phyloP scores from a whole-genome alignment of 1,140 invertebrate species.

The Drosophila lowei region DNA sequence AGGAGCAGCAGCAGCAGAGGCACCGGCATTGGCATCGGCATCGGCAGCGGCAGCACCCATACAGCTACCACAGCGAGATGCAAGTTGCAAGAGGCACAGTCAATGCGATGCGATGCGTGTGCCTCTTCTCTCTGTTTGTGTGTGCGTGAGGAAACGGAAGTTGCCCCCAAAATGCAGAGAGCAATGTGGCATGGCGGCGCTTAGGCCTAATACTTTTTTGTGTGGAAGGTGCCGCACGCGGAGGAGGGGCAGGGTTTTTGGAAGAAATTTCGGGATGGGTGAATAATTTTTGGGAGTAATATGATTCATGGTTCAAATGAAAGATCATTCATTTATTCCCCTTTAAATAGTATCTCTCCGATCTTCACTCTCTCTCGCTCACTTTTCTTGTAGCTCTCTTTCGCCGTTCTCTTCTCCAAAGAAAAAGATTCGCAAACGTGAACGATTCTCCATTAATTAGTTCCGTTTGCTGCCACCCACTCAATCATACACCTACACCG shows the following conservation, averaged over 20 bases:
- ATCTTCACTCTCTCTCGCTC: constrained; percentile 2
- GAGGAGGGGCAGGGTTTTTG: background rate
- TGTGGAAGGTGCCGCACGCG: background rate
- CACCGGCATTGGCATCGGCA: constrained; percentile 6
- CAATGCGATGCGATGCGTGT: background rate
- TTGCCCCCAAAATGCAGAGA: constrained; percentile 38
- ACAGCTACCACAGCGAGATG: constrained; percentile 24
- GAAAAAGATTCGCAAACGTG: constrained; percentile 40
- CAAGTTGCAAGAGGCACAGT: constrained; percentile 27
- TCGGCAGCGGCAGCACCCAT: constrained; percentile 7
- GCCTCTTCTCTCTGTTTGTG: constrained; percentile 24
- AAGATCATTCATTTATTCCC: background rate
- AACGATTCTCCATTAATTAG: constrained; percentile 80
- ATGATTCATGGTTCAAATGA: no score
- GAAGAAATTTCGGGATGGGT: background rate
- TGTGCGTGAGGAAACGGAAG: constrained; percentile 55
- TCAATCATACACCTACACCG: background rate
- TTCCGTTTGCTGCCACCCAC: constrained; percentile 53
- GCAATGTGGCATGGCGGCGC: constrained; percentile 21
- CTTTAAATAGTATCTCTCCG: no score
- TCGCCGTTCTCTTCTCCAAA: constrained; percentile 7
- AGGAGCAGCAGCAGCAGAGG: constrained; percentile 37
- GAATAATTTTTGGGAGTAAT: background rate
- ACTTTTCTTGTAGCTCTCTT: background rate
- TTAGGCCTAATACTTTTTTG: constrained; percentile 44